Base-by-base conservation (phyloP, 2,113 vertebrate species). In the Mola mola region DNA sequence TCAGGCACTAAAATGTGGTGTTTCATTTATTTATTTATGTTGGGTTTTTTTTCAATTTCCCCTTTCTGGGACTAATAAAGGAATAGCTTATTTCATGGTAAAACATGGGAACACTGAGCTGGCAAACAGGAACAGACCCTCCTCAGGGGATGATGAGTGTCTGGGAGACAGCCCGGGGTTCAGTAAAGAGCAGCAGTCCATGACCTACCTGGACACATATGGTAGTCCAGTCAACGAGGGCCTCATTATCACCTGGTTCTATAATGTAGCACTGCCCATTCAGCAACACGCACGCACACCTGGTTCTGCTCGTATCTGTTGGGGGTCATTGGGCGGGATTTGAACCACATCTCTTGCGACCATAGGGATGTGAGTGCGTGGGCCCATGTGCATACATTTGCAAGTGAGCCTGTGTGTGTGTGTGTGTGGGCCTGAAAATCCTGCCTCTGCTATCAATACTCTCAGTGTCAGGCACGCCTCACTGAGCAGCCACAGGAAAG, bases 401-500 rank as follows among this genome's bases (percentile, higher is more conserved):
- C 48, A 53, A 55, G 19, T n/a, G 13, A 36, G 38, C 46, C 38
- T 29, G 44, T 48, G 31, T 44, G 47, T 25, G 4, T 73, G 20
- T 46, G 11, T 4, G 6, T 20, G 4, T 20, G 53, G 76, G 28
- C 20, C 41, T 25, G 48, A 15, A n/a, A 53, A 82, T 73, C 53
- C 44, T 71, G 43, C 38, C n/a, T 57, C 38, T 57, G 73, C 71
- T 51, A 80, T 76, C 40, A 50, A 85, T 76, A 78, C 82, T 31
- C 77, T 66, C 31, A 19, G 40, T 78, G 78, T 79, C 67, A 48
- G 75, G 41, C 76, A 84, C 75, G 84, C 69, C 86, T 81, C 69
- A 87, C 29, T 75, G 77, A 83, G 41, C 81, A 26, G 75, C 88
- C 47, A 63, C 86, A 87, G 88, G 88, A 88, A 86, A 66, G 72